Conservation (phyloP, 2,888 invertebrate species). For the Stratiomys singularior region DNA sequence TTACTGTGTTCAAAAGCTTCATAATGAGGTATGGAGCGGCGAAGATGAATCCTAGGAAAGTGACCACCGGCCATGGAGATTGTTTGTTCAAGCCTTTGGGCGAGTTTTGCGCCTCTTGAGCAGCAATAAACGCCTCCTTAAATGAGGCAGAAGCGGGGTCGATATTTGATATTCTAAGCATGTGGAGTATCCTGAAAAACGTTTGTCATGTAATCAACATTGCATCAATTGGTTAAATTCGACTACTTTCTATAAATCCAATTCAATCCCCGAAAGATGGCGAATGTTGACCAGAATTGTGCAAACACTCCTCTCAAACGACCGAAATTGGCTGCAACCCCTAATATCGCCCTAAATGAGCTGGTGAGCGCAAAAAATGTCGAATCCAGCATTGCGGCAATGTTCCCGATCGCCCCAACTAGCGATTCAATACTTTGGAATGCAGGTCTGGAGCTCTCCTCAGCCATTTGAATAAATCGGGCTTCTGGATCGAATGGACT, state of each 20-base stretch:
- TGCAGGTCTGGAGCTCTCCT: slow-evolving; percentile 90
- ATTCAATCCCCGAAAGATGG: slow-evolving; percentile 80
- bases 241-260: slow-evolving; percentile 79
- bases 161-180: slow-evolving; percentile 62
- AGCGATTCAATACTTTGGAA: slow-evolving; percentile 95
- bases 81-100: slow-evolving; percentile 61
- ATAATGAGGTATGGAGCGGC: slow-evolving; percentile 93
- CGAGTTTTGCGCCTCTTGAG: slow-evolving; percentile 57
- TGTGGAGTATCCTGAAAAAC: slow-evolving; percentile 60
- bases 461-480: slow-evolving; percentile 85
- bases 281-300: slow-evolving; percentile 88
- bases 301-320: slow-evolving; percentile 83
- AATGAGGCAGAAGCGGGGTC: slow-evolving; percentile 65
- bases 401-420: slow-evolving; percentile 89
- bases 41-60: slow-evolving; percentile 89
- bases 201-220: background rate
- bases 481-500: slow-evolving; percentile 62
- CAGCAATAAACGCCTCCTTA: slow-evolving; percentile 66
- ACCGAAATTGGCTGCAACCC: slow-evolving; percentile 95
- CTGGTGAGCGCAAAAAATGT: slow-evolving; percentile 95
- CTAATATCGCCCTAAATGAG: slow-evolving; percentile 94
- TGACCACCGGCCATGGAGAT: slow-evolving; percentile 87
- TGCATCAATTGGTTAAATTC: background rate
- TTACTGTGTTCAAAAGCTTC: slow-evolving; percentile 75
- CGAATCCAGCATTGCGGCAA: slow-evolving; percentile 96